phyloP scores from a whole-genome alignment of 2,113 vertebrate species.

The Misgurnus mizolepis region DNA sequence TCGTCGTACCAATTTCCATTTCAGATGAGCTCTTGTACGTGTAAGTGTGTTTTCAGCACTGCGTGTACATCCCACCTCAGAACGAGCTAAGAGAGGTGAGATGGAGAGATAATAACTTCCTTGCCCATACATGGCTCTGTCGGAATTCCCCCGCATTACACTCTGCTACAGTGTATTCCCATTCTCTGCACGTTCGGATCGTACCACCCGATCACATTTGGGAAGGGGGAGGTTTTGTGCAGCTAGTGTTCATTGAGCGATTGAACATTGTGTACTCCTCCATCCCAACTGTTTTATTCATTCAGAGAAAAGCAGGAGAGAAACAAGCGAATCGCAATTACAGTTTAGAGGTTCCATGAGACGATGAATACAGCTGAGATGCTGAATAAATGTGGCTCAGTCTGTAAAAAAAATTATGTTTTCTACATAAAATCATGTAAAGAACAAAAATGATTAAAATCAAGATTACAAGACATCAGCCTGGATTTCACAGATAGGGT shows the following conservation, averaged over 20 bases:
- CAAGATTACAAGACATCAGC: no score
- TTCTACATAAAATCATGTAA: no score
- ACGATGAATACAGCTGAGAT: neutral
- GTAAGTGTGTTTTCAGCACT: slow-evolving; percentile 29
- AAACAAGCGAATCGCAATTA: slow-evolving; percentile 20
- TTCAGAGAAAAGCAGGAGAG: slow-evolving; percentile 46
- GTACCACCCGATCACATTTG: slow-evolving; percentile 36
- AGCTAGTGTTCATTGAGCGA: slow-evolving; percentile 39
- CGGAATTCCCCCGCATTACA: slow-evolving; percentile 67
- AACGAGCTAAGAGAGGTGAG: slow-evolving; percentile 28
- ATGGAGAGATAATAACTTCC: slow-evolving; percentile 60
- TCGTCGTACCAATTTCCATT: slow-evolving; percentile 46
- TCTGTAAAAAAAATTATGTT: no score
- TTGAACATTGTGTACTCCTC: slow-evolving; percentile 41
- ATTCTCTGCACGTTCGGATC: slow-evolving; percentile 63
- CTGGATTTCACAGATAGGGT: no score
- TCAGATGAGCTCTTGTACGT: slow-evolving; percentile 41
- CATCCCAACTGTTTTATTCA: slow-evolving; percentile 36
- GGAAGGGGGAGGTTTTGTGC: slow-evolving; percentile 17
- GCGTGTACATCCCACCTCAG: slow-evolving; percentile 12
- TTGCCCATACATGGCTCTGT: slow-evolving; percentile 65
- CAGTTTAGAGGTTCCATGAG: no score
- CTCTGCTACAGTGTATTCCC: slow-evolving; percentile 59
- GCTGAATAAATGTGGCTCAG: neutral
- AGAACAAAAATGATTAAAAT: no score